Evolutionary conservation across 2,888 invertebrate genomes (phyloP).

Genomic region (Synanthedon vespiformis): DNA sequence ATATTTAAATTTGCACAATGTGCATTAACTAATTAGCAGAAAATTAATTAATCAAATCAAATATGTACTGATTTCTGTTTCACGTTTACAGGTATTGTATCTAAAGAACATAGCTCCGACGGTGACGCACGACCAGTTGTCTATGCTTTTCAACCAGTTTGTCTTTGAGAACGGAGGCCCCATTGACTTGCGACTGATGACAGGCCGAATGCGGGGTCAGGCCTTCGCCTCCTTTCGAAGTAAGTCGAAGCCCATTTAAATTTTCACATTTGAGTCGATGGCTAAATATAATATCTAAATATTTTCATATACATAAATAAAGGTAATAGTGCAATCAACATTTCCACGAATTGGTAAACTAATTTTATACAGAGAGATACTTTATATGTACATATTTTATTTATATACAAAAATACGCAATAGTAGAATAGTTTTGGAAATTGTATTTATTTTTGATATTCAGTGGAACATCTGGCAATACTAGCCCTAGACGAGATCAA

Average conservation of each 20-base stretch:
- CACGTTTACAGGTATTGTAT: constrained; percentile 48
- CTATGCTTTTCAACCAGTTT: constrained; percentile 57
- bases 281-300: too few relatives aligned
- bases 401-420: too few relatives aligned
- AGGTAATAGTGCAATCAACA: too few relatives aligned
- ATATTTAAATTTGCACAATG: too few relatives aligned
- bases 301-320: too few relatives aligned
- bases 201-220: constrained; percentile 70
- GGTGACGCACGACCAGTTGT: constrained; percentile 56
- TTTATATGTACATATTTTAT: too few relatives aligned
- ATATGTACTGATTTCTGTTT: too few relatives aligned
- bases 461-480: constrained; percentile 56
- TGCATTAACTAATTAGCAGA: too few relatives aligned
- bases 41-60: too few relatives aligned
- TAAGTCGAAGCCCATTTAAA: constrained; percentile 27
- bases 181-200: constrained; percentile 53
- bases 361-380: too few relatives aligned
- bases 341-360: too few relatives aligned
- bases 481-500: constrained; percentile 61
- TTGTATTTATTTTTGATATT: constrained; percentile 6
- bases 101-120: constrained; percentile 67
- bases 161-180: constrained; percentile 51
- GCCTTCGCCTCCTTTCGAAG: constrained; percentile 69
- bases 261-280: not conserved
- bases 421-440: too few relatives aligned